Percentiles rank a stretch among this genome's conserved stretches.
phyloP scores from a whole-genome alignment of 2,113 vertebrate species.

The Calyptomena viridis region DNA sequence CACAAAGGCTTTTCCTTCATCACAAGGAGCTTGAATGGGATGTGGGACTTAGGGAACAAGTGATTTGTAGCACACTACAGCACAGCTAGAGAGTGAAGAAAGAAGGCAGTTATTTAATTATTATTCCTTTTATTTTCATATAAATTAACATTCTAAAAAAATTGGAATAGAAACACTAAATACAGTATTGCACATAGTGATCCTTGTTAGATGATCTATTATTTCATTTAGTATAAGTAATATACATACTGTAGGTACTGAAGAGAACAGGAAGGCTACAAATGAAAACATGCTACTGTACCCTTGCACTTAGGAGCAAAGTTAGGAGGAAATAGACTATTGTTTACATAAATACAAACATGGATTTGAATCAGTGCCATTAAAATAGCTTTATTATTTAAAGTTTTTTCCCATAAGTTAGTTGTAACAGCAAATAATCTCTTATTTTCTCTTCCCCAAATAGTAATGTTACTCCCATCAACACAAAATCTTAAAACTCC shows the following conservation, averaged over 20 bases:
- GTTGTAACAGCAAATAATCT: slow-evolving; percentile 55
- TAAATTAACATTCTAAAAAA: slow-evolving; percentile 86
- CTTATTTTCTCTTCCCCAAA: slow-evolving; percentile 48
- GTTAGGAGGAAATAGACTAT: slow-evolving; percentile 59
- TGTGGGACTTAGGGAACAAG: neutral
- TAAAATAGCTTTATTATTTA: slow-evolving; percentile 66
- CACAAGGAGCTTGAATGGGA: neutral
- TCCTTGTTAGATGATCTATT: slow-evolving; percentile 79
- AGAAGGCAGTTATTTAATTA: slow-evolving; percentile 50
- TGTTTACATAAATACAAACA: slow-evolving; percentile 78
- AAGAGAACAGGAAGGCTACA: slow-evolving; percentile 71
- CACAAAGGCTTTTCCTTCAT: neutral
- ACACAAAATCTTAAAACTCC: slow-evolving; percentile 44
- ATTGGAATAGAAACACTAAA: slow-evolving; percentile 85
- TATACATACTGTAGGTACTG: slow-evolving; percentile 72
- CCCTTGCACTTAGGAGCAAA: slow-evolving; percentile 66
- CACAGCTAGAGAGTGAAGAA: neutral
- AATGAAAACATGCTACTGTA: slow-evolving; percentile 73
- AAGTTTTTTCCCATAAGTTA: slow-evolving; percentile 45
- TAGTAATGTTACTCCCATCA: slow-evolving; percentile 49
- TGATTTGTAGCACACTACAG: neutral
- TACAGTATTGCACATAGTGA: slow-evolving; percentile 87
- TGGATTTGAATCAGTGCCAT: slow-evolving; percentile 68
- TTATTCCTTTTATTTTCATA: slow-evolving; percentile 90
- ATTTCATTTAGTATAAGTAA: slow-evolving; percentile 73